Percentiles rank a stretch among this genome's conserved stretches.
Evolutionary conservation across 1,140 invertebrate species (phyloP).

Genomic region (Archegozetes longisetosus): DNA sequence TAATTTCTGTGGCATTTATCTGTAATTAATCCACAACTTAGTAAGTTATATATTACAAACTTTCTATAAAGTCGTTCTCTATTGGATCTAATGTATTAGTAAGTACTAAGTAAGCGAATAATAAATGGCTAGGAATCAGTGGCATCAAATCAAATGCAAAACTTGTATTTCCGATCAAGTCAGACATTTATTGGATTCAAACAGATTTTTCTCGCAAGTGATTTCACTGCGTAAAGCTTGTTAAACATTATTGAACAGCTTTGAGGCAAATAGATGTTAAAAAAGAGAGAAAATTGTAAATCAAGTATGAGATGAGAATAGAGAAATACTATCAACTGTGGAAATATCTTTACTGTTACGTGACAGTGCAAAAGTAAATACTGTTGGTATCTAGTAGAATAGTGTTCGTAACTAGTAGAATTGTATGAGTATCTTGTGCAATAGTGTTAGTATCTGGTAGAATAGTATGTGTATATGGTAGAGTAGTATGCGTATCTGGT

Average conservation of each 20-base stretch:
- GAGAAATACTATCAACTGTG: neutral
- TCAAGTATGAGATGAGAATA: neutral
- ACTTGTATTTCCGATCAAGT: neutral
- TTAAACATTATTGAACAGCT: neutral
- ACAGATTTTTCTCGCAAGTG: neutral
- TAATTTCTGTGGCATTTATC: too few species aligned
- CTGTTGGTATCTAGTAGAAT: neutral
- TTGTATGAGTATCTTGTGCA: too few species aligned
- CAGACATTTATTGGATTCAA: neutral
- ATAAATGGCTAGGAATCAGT: neutral
- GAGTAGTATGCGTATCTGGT: too few species aligned
- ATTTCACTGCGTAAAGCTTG: neutral
- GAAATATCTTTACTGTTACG: neutral
- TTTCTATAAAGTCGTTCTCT: too few species aligned
- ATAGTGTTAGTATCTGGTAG: too few species aligned
- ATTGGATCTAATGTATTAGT: too few species aligned
- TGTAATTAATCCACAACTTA: too few species aligned
- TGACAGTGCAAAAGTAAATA: neutral
- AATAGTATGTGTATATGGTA: too few species aligned
- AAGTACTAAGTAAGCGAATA: neutral
- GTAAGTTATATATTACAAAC: too few species aligned
- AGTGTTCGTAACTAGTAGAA: too few species aligned
- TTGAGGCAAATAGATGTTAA: neutral
- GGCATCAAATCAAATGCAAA: neutral
- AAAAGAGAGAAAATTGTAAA: neutral